Percentiles rank a stretch among this genome's conserved stretches.
These are phyloP conservation scores for Congeria kusceri DNA, from an alignment of 2,888 invertebrate genomes.

Conservation along the genomic window DNA sequence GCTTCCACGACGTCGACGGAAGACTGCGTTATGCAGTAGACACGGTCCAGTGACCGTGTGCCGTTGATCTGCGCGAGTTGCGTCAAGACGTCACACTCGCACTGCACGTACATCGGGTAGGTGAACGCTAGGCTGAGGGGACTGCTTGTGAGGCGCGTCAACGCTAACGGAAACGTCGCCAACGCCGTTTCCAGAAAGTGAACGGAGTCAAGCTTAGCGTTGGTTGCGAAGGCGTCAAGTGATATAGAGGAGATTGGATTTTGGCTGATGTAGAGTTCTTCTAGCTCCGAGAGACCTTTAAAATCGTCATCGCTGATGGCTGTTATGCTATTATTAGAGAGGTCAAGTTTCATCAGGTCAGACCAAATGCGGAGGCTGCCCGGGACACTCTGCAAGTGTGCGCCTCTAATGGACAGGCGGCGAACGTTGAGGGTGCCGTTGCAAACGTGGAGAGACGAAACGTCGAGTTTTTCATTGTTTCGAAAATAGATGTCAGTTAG, in stretches of 20 bases:
- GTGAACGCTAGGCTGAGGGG: slow-evolving; percentile 2
- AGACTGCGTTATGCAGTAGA: not conserved
- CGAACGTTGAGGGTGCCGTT: not conserved
- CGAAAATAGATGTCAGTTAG: not conserved
- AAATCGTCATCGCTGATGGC: not conserved
- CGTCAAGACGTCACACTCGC: slow-evolving; percentile 4
- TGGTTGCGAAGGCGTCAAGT: not conserved
- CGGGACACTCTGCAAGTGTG: not conserved
- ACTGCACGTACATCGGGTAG: slow-evolving; percentile 8
- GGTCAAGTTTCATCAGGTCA: not conserved
- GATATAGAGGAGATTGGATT: not conserved
- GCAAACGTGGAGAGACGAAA: not conserved
- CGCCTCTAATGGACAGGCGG: not conserved
- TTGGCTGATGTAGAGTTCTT: slow-evolving; percentile 1
- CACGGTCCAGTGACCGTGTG: not conserved
- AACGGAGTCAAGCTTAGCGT: not conserved
- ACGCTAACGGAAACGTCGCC: not conserved
- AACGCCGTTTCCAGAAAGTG: not conserved
- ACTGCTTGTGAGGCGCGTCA: not conserved
- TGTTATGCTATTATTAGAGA: not conserved
- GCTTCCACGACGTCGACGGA: not conserved
- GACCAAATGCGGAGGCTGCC: not conserved
- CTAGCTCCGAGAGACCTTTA: not conserved
- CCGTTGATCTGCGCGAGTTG: not conserved
- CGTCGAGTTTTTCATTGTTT: not conserved